Evolutionary conservation across 1,140 invertebrate genomes (phyloP), one percentile per base, ranked within the genome.

Genomic region (Stegodyphus dumicola): DNA sequence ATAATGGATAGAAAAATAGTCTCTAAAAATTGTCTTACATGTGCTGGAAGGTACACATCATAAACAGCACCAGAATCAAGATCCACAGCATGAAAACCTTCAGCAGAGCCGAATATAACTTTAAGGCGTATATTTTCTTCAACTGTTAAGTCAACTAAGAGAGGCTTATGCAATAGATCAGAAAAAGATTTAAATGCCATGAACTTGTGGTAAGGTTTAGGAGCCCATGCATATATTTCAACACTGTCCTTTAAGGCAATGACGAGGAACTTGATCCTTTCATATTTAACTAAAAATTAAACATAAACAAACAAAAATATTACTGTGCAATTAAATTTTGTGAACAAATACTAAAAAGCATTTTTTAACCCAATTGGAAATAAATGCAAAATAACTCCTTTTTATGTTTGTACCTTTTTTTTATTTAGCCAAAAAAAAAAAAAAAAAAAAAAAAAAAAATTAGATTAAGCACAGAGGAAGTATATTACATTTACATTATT

Each of bases 201-300:
- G 91, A 99, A 99, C 93, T 99, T 99, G 92, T 99, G 98, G 93
- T 99, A 99, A 77, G 98, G 98, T 93, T 99, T 99, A 49, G 98
- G 98, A 74, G 98, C 98, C 98, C 98, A 99, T 11, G 98, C 98
- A 92, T 99, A 99, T 89, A 99, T 99, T 92, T 99, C 98, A 91
- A 99, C 98, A 88, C 96, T 98, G 91, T 99, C 97, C 91, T 98
- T 97, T 87, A 99, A 92, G 79, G 98, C 98, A 90, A 99, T 99
- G 83, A 99, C 98, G 88, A 99, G 93, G 92, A 99, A 99, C 92
- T 99, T 99, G 90, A 99, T 99, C 89, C 98, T 93, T 92, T 99
- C 98, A 91, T 99, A 99, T 92, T 99, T 99, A 77, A 99, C 98
- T 92, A 88, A 53, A 90, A 89, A 88, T 64, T 81, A 76, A 88